Base-by-base conservation (phyloP, 2,888 invertebrate genomes). In the Agrotis exclamationis region DNA sequence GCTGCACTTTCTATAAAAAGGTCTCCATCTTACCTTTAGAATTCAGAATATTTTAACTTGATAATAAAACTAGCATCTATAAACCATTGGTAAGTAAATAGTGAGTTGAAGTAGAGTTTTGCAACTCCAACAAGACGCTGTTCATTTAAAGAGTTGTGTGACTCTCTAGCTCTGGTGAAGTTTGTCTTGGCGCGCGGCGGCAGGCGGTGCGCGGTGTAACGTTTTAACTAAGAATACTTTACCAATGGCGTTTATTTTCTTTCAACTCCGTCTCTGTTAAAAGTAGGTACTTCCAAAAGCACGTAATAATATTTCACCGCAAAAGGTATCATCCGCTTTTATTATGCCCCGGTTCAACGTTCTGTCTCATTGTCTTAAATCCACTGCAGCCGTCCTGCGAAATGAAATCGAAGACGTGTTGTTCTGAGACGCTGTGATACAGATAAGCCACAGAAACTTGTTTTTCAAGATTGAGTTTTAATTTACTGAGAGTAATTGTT, bases 401-500 rank as follows among this genome's bases (percentile, higher is more conserved):
- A 79, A 81, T 84, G 68, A 82, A 82, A 28, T 79, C 65, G 57
- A 63, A 57, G 82, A 70, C 64, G 68, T 74, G 73, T 79, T 74
- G 75, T 74, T 64, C 50, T 70, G 66, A 68, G 72, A 57, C 62
- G 70, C 72, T 74, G 80, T 72, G 82, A 76, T 82, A 69, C 74
- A 88, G 92, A 93, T 92, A 91, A 90, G 88, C 89, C 91, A 90
- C 91, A 91, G 84, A 84, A 76, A 86, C 87, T 88, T 88, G 87
- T 90, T 92, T 91, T 89, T 87, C 85, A 89, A 89, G 88, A 91
- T 90, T 85, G 88, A 88, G 88, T 91, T 93, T 92, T 92, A 91
- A 93, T 92, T 93, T 90, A 87, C 88, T 76, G 80, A 87, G 85
- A 89, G 89, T 91, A 93, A 92, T 93, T 92, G 88, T 91, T 91